These are phyloP conservation scores for Leptosomus discolor DNA, from an alignment of 2,113 vertebrate species.

Conservation along the genomic window DNA sequence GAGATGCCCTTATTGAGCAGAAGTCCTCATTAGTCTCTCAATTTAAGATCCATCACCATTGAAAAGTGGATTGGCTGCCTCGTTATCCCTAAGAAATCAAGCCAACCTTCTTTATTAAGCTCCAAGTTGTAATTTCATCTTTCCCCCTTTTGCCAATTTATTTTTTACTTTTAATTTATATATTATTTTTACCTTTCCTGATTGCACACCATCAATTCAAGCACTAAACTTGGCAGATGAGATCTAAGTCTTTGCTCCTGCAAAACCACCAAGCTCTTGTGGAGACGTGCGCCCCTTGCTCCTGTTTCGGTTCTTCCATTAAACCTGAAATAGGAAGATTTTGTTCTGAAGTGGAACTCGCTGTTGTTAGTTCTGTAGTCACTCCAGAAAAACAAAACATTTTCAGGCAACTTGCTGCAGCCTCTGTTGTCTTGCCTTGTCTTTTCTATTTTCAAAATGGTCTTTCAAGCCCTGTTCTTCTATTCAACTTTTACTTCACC, in stretches of 20 bases:
- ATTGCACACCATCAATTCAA: not conserved
- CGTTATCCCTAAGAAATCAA: not conserved
- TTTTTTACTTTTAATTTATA: not conserved
- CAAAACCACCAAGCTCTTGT: not conserved
- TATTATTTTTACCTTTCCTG: not conserved
- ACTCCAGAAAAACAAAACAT: not conserved
- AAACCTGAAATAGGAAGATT: not conserved
- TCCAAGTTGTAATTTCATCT: not conserved
- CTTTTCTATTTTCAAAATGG: not conserved
- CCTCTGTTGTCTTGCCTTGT: not conserved
- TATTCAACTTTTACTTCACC: not conserved
- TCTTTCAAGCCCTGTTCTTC: not conserved
- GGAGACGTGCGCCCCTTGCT: not conserved
- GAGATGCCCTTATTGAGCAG: not conserved
- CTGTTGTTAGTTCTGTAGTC: not conserved
- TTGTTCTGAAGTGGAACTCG: not conserved
- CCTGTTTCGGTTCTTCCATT: not conserved
- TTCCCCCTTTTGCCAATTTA: not conserved
- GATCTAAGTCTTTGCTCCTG: not conserved
- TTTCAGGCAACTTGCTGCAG: not conserved
- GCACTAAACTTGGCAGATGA: not conserved
- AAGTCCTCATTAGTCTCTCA: not conserved
- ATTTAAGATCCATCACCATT: not conserved
- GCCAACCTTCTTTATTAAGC: not conserved
- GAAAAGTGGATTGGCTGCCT: not conserved